phyloP scores from a whole-genome alignment of 2,888 invertebrate species.

The Girardia tigrina region DNA sequence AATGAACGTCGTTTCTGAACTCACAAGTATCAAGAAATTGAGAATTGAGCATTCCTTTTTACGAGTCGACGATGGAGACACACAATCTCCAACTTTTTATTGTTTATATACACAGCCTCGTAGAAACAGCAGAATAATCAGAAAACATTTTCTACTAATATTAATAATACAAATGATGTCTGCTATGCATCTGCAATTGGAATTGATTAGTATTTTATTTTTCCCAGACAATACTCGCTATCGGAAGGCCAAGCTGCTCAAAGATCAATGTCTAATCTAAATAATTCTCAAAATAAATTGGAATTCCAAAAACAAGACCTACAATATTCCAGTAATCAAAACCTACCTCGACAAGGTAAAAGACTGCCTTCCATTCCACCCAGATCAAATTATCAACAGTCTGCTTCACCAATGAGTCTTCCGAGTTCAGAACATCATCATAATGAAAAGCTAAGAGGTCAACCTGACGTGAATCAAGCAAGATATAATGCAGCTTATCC shows the following conservation, averaged over 20 bases:
- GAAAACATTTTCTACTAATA: constrained; percentile 23
- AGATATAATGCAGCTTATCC: constrained; percentile 2
- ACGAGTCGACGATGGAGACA: neutral
- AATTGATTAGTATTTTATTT: constrained; percentile 15
- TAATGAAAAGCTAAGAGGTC: neutral
- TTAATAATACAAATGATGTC: constrained; percentile 8
- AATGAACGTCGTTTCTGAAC: neutral
- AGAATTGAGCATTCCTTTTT: constrained; percentile 10
- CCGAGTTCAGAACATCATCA: neutral
- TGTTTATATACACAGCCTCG: neutral
- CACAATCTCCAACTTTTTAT: constrained; percentile 20
- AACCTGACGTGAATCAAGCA: neutral
- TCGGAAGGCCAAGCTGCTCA: constrained; percentile 29
- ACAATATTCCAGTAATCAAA: neutral
- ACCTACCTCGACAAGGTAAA: neutral
- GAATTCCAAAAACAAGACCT: neutral
- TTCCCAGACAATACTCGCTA: constrained; percentile 32
- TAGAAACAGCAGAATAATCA: constrained; percentile 19
- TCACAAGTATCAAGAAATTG: constrained; percentile 20
- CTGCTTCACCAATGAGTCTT: constrained; percentile 4
- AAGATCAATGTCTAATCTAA: constrained; percentile 3
- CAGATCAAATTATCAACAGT: constrained; percentile 13
- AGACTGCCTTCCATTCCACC: constrained; percentile 18
- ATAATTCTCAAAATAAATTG: neutral
- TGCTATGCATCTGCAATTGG: constrained; percentile 19